Percentiles rank a stretch among this genome's conserved stretches.
phyloP scores from a whole-genome alignment of 1,140 invertebrate genomes.

The Euglossa dilemma region DNA sequence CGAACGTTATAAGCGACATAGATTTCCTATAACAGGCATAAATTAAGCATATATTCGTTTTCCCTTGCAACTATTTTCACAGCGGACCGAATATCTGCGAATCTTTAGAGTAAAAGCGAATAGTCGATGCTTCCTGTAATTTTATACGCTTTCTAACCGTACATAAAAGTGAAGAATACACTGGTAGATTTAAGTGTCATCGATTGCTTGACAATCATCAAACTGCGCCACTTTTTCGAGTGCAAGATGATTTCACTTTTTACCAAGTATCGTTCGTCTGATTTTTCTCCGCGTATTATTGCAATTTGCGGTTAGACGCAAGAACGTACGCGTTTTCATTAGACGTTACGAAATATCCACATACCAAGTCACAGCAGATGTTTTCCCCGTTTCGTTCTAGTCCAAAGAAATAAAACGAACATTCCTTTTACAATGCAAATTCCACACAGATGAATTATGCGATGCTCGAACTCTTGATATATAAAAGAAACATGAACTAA shows the following conservation, averaged over 20 bases:
- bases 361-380: not conserved
- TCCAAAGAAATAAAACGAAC: not conserved
- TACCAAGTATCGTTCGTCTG: not conserved
- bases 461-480: not conserved
- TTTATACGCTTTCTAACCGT: constrained; percentile 65
- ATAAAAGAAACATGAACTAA: not conserved
- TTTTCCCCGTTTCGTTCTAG: not conserved
- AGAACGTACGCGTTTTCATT: not conserved
- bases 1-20: not conserved
- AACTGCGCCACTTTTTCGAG: not conserved
- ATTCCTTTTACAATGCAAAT: not conserved
- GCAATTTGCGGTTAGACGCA: not conserved
- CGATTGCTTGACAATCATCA: constrained; percentile 18
- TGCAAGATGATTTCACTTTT: constrained; percentile 21
- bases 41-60: not conserved
- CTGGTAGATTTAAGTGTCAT: constrained; percentile 22
- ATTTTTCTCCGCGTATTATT: not conserved
- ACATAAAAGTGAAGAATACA: constrained; percentile 22
- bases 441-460: not conserved
- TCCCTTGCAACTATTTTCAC: not conserved
- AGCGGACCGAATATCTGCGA: constrained; percentile 12
- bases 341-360: not conserved
- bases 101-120: constrained; percentile 44
- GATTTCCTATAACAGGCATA: not conserved
- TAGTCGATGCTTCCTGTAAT: constrained; percentile 56